A percentile compares a stretch with the other conserved stretches of the same genome.
phyloP scores from a whole-genome alignment of 2,888 invertebrate genomes.

The Pammene fasciana region DNA sequence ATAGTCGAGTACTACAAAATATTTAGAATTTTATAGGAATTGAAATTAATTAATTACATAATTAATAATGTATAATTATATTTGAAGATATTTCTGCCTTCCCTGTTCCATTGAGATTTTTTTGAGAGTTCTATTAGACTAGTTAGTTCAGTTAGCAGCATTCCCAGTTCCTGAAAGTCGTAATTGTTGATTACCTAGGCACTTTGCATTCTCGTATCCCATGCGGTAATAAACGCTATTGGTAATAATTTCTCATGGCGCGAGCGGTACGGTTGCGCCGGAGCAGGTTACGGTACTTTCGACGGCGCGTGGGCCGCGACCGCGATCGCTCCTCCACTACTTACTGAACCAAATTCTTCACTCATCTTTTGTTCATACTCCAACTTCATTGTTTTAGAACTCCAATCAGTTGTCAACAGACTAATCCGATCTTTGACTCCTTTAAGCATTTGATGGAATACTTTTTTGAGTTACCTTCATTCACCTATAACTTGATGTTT shows the following conservation, averaged over 20 bases:
- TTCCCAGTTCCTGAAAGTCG: conserved; percentile 14
- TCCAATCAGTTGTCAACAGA: background rate
- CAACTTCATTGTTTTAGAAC: conserved; percentile 3
- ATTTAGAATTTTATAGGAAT: too few species aligned
- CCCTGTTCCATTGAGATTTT: too few species aligned
- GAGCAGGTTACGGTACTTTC: conserved; percentile 71
- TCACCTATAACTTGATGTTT: conserved; percentile 17
- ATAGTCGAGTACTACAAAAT: too few species aligned
- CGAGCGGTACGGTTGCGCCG: conserved; percentile 44
- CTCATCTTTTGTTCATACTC: conserved; percentile 29
- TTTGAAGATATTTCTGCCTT: too few species aligned
- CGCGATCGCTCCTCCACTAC: conserved; percentile 44
- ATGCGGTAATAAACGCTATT: conserved; percentile 35
- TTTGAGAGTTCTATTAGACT: conserved; percentile 5
- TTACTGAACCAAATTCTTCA: conserved; percentile 36
- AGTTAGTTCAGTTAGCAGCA: too few species aligned
- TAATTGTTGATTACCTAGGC: conserved; percentile 23
- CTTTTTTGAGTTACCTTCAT: conserved; percentile 9
- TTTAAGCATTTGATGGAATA: background rate
- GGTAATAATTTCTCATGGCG: conserved; percentile 33
- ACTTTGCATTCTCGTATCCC: conserved; percentile 28
- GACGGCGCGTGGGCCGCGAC: conserved; percentile 51
- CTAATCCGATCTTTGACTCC: background rate
- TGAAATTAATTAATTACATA: too few species aligned
- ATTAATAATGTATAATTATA: too few species aligned